Base-by-base conservation (phyloP, 35 echinoderm and acorn worm genomes). In the Strongylocentrotus purpuratus region DNA sequence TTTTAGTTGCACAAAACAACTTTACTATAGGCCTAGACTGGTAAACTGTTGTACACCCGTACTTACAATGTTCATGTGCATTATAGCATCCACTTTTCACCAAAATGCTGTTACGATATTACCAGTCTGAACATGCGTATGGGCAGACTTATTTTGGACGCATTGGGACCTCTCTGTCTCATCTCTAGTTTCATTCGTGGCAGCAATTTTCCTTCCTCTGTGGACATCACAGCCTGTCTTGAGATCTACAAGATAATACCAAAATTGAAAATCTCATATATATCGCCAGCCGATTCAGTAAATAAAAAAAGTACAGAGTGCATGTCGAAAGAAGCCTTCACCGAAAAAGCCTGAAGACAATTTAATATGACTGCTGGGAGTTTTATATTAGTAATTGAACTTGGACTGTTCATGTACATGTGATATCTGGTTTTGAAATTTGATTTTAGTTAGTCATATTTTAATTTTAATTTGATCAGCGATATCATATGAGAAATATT, bases 371-470 rank as follows among this genome's bases (percentile, higher is more conserved):
- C 65, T 78, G 65, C 65, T n/a, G 28, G 65, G 65, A 78, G 7
- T 78, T 78, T n/a, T 78, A 18, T n/a, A 28, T 78, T 22, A 2
- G 20, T n/a, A 78, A 78, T 78, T 78, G 65, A 78, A 78, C 65
- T 28, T 78, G 65, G 65, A 18, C 25, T 17, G 17, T 11, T 9
- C 52, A 59, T 59, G 17, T 28, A 78, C 65, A n/a, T 78, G 52
- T n/a, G 65, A 78, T 78, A 78, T 78, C 25, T 15, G 20, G 20
- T 78, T 78, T 78, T 78, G 65, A 78, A 78, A 78, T 78, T 78
- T 78, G 65, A 78, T 78, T 78, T 78, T 78, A 78, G 65, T n/a
- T 78, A 78, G 65, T 78, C 65, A 78, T 78, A 78, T 78, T 78
- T 78, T 78, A 78, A 78, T 78, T 78, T 28, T 4, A n/a, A 28